Evolutionary conservation across 2,888 invertebrate genomes (phyloP), one percentile per base, ranked within the genome.

Genomic region (Chymomyza fuscimana): DNA sequence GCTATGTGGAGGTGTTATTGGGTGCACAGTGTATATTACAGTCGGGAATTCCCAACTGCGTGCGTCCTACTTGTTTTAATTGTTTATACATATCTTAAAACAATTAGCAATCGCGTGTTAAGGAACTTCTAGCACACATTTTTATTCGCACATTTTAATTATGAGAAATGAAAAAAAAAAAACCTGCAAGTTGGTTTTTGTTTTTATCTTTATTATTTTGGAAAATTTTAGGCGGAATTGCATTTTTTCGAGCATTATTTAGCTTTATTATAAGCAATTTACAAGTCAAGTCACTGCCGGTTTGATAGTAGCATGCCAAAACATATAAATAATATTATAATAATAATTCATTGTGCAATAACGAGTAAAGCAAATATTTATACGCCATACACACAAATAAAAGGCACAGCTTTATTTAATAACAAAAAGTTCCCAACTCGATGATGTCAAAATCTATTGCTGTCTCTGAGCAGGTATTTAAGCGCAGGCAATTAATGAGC

Each of bases 371-470:
- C 65, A 79, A 72, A 81, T 79, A 81, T 81, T 79, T 69, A 52
- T 61, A 60, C 52, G 64, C 65, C 63, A 67, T 59, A 63, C 63
- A 67, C 51, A 58, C 52, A 73, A 72, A 52, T 40, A 65, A 58
- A 50, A 32, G 5, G 71, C 50, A 68, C 50, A 62, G 62, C 61
- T 19, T 19, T 19, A 19, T 19, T 51, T 61, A 50, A 12, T 22
- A 51, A 58, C 16, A 19, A 61, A 22, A 16, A 52, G 70, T 74
- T 79, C 76, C 32, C 72, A 74, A 58, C 63, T 22, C 63, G 82
- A 79, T 81, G 82, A 80, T 81, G 81, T 81, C 81, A 76, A 82
- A 70, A 58, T 65, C 66, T 67, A 65, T 63, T 52, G 52, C 73
- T 72, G 65, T 46, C 46, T 40, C 40, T 62, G 29, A 56, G 50